Percentiles rank a stretch among this genome's conserved stretches.
Evolutionary conservation across 2,797 vertebrate species (phyloP).

Genomic region (Enteromius anoplus): DNA sequence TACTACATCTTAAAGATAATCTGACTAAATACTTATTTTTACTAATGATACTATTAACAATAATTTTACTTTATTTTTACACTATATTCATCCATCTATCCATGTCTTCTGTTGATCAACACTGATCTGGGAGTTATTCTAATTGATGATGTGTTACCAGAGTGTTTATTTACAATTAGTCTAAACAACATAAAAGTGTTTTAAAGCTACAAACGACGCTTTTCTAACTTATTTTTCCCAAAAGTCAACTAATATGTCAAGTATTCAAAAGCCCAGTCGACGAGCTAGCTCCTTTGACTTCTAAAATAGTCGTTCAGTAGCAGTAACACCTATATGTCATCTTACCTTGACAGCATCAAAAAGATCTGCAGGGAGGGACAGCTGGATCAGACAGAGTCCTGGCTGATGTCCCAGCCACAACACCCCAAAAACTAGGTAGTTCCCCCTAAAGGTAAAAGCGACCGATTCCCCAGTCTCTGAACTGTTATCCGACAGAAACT

Average conservation of each 20-base stretch:
- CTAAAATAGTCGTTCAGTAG: too few species aligned
- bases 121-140: background rate
- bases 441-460: background rate
- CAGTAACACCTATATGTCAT: constrained; percentile 43
- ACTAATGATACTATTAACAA: background rate
- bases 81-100: background rate
- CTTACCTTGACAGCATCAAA: constrained; percentile 66
- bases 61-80: background rate
- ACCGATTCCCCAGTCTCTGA: background rate
- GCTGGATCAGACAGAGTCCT: constrained; percentile 16
- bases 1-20: background rate
- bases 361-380: constrained; percentile 18
- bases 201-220: background rate
- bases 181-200: constrained; percentile 3
- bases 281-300: background rate
- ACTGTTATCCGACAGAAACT: background rate
- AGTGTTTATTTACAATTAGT: constrained; percentile 12
- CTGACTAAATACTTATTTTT: background rate
- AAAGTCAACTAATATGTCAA: background rate
- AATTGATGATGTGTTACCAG: background rate
- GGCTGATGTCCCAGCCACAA: constrained; percentile 17
- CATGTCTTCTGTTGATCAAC: background rate
- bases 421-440: background rate
- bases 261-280: background rate
- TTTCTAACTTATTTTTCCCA: background rate